These are phyloP conservation scores for Archilochus colubris DNA, from an alignment of 2,113 vertebrate species.

Conservation along the genomic window DNA sequence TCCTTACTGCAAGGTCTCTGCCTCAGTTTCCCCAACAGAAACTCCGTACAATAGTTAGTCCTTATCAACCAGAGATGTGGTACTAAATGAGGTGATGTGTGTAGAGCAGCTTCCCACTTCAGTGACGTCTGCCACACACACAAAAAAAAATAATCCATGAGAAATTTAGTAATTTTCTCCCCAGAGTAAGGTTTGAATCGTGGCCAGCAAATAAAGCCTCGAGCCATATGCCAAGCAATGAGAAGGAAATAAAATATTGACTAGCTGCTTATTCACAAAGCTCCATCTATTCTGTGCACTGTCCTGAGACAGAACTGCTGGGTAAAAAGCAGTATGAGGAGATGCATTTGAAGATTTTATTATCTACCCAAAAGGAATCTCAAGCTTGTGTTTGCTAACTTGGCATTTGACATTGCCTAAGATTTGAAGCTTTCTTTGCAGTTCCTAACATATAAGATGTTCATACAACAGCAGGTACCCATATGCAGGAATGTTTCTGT, in stretches of 20 bases:
- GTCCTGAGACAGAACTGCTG: background rate
- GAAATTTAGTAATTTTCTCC: background rate
- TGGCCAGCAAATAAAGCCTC: slow-evolving; percentile 16
- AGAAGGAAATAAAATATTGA: slow-evolving; percentile 43
- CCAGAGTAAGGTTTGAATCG: background rate
- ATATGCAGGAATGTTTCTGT: background rate
- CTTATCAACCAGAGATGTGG: background rate
- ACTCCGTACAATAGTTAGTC: background rate
- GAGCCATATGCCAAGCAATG: background rate
- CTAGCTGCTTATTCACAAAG: slow-evolving; percentile 9
- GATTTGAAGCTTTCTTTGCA: background rate
- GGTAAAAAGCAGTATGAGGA: background rate
- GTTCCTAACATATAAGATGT: background rate
- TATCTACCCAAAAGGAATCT: background rate
- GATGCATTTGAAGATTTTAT: background rate
- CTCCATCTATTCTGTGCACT: background rate
- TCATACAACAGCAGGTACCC: background rate
- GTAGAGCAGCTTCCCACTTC: background rate
- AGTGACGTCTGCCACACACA: background rate
- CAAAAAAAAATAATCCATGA: background rate
- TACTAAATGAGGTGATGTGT: background rate
- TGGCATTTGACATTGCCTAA: background rate
- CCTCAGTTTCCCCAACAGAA: background rate
- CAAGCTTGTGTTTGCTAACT: background rate
- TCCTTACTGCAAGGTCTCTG: background rate